Evolutionary conservation across 2,113 vertebrate genomes (phyloP), one percentile per base, ranked within the genome.

Genomic region (Lucifuga dentata): DNA sequence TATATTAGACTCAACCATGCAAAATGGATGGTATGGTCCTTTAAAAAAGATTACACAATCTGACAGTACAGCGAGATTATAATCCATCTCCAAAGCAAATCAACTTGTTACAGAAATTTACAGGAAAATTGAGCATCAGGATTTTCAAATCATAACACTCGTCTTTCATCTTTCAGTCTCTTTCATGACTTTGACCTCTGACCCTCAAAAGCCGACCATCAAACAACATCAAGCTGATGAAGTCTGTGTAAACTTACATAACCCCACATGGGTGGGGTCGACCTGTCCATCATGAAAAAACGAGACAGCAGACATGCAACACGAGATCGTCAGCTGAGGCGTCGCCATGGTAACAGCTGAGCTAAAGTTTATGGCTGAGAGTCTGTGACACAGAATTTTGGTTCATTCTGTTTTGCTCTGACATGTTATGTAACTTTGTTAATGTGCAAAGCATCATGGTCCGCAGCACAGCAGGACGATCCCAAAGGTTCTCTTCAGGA

Each of bases 381-480:
- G 68, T 69, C 53, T 44, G 6, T 63, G 73, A 64, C 13, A 21
- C 67, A 55, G 40, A 46, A 36, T 62, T 44, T 39, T 19, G 52
- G 52, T 48, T 63, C 9, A 5, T 5, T 17, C 16, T 16, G 41
- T 51, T 52, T 43, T 9, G 0, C 45, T 41, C 19, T 44, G 73
- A 57, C 64, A 20, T 2, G 46, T 85, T 70, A 75, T 12, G 56
- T 67, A 78, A 85, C 55, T 68, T 66, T 80, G 57, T 82, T 68
- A 65, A 79, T 46, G 32, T 17, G 40, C 51, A 50, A 38, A 38
- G 40, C 40, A 38, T 32, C 26, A 13, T 29, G 43, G 57, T 68
- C 12, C 12, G 49, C 49, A 16, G 45, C 49, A n/a, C 26, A 32
- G 49, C 13, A 32, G 10, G 26, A 29, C 26, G 26, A 5, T 29